phyloP scores from a whole-genome alignment of 2,113 vertebrate genomes.

The Corythoichthys intestinalis region DNA sequence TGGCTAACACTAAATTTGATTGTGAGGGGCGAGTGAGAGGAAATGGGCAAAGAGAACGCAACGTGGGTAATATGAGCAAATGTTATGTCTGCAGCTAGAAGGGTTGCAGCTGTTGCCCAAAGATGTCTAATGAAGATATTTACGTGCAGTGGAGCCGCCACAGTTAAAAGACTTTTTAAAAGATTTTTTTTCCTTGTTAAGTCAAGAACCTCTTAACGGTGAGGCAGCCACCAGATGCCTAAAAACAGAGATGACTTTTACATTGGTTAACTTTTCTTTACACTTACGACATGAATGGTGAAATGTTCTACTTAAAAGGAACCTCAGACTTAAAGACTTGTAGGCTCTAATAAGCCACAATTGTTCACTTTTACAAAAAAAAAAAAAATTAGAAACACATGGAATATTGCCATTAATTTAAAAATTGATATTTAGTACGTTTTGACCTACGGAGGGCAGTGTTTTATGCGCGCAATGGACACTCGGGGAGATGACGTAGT shows the following conservation, averaged over 20 bases:
- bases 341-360: no score
- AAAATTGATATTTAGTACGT: no score
- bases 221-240: neutral
- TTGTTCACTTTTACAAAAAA: no score
- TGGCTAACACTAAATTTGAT: neutral
- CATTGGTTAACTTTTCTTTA: neutral
- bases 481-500: no score
- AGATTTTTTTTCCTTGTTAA: no score
- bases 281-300: neutral
- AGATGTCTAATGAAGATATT: neutral
- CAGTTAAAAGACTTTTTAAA: neutral
- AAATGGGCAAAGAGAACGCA: neutral
- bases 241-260: neutral
- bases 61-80: neutral
- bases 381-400: no score
- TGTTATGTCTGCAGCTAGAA: slow-evolving; percentile 1
- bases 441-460: no score
- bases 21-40: neutral
- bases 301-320: no score
- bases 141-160: neutral
- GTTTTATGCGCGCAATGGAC: no score
- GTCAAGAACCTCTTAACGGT: neutral
- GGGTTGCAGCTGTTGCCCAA: neutral
- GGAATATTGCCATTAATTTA: no score
- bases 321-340: no score